Base-by-base conservation (phyloP, 2,797 vertebrate genomes). In the Euthynnus affinis region DNA sequence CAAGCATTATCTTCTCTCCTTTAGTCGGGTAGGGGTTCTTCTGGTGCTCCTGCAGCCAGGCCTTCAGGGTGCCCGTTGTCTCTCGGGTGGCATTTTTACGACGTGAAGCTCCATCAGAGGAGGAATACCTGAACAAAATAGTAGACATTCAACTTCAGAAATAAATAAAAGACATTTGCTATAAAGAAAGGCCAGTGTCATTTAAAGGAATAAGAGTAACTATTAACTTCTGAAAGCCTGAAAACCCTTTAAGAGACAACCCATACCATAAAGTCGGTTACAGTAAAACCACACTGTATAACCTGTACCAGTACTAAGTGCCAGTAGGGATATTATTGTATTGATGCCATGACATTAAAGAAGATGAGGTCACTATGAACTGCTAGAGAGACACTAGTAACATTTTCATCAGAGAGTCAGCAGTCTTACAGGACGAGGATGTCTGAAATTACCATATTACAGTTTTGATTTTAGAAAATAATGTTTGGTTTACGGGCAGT, bases 21-120 rank as follows among this genome's bases (percentile, higher is more conserved):
- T 97, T 97, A 4, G 96, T 97, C 25, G 96, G 96, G 62, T 97
- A 97, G 0, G 96, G 96, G 89, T 97, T 97, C 92, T 96, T 97
- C 90, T 96, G 95, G 91, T 97, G 96, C 62, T 97, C 96, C 88
- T 96, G 96, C 25, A 97, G 93, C 96, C 96, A 97, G 32, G 96
- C 95, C 88, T 97, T 97, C 70, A 97, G 88, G 0, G 96, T 95
- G 86, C 96, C 97, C 23, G 98, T 99, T 13, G 97, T 98, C 92
- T 99, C 98, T 1, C 97, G 92, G 4, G 97, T 98, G 71, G 98
- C 97, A 8, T 99, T 99, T 90, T 99, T 99, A 65, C 98, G 96
- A 51, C 98, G 94, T 0, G 97, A 96, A 44, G 96, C 95, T 5
- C 96, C 94, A 32, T 99, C 98, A 81, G 97, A 95, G 52, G 96